Percentiles rank a stretch among this genome's conserved stretches.
phyloP scores from a whole-genome alignment of 1,140 invertebrate species.

The Pemphigus obesinymphae region DNA sequence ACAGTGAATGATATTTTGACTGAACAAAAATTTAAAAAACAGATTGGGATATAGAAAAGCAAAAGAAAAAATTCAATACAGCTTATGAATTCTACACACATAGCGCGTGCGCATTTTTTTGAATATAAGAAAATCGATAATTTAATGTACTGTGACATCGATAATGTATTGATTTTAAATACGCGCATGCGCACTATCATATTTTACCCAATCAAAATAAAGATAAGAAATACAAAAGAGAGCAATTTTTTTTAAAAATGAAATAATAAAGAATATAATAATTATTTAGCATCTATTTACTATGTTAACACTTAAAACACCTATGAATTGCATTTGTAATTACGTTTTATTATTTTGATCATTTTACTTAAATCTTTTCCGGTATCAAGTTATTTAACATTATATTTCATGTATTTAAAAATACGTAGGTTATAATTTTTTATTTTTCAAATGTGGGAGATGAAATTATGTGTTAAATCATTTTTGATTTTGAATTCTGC shows the following conservation, averaged over 20 bases:
- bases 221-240: background rate
- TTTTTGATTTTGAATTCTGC: background rate
- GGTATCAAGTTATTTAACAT: background rate
- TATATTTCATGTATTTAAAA: background rate
- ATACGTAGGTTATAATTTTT: background rate
- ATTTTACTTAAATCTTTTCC: background rate
- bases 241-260: too few relatives aligned
- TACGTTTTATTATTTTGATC: too few relatives aligned
- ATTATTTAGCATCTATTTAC: too few relatives aligned
- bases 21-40: background rate
- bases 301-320: too few relatives aligned
- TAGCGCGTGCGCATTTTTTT: conserved; percentile 27
- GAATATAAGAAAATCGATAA: conserved; percentile 24
- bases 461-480: background rate
- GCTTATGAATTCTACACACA: background rate
- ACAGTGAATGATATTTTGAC: background rate
- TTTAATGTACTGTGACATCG: background rate
- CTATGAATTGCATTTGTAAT: too few relatives aligned
- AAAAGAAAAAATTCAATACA: background rate
- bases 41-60: too few relatives aligned
- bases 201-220: background rate
- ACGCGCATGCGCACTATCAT: background rate
- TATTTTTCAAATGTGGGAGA: background rate
- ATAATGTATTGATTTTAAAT: conserved; percentile 32
- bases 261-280: too few relatives aligned